These are phyloP conservation scores for Cirrhinus molitorella DNA, from an alignment of 2,797 vertebrate genomes.

Conservation along the genomic window DNA sequence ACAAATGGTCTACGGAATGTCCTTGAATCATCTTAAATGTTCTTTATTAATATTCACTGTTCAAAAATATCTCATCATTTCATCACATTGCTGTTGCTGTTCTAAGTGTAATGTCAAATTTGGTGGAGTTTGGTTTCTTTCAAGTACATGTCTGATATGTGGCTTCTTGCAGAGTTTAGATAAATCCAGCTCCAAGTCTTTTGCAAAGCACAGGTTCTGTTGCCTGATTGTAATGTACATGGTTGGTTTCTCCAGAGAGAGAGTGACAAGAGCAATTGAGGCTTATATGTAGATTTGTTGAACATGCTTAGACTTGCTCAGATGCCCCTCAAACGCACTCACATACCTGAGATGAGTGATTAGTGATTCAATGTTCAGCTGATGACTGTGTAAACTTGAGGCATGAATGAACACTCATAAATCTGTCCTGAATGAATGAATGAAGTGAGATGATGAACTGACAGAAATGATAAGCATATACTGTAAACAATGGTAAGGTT, in stretches of 20 bases:
- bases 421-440: conserved; percentile 18
- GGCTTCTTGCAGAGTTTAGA: background rate
- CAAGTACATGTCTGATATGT: background rate
- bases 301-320: conserved; percentile 14
- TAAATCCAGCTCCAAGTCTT: background rate
- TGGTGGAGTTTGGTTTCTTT: background rate
- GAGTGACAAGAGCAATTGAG: background rate
- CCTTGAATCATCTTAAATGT: background rate
- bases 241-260: background rate
- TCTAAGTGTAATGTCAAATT: background rate
- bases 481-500: background rate
- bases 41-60: background rate
- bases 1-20: background rate
- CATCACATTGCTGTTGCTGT: too few relatives aligned
- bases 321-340: background rate
- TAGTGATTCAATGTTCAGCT: background rate
- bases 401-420: conserved; percentile 8
- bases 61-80: background rate
- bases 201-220: background rate
- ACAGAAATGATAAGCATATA: background rate
- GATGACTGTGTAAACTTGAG: background rate
- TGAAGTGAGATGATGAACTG: background rate
- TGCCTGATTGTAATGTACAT: too few relatives aligned
- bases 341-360: background rate
- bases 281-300: background rate